Conservation (phyloP, 2,797 vertebrate genomes). For the Manis pentadactyla region DNA sequence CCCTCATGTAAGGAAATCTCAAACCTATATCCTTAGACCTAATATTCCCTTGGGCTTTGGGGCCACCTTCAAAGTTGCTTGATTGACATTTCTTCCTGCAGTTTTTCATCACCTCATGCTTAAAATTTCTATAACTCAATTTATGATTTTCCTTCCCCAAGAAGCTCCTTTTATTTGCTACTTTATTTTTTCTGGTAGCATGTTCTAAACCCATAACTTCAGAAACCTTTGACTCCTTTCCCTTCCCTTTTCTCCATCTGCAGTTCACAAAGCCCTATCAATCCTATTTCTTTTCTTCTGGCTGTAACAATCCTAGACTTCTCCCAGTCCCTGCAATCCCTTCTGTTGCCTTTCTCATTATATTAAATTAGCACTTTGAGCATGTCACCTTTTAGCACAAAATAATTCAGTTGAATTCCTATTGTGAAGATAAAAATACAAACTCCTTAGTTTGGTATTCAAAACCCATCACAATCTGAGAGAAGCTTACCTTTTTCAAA, state of each 20-base stretch:
- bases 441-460: neutral
- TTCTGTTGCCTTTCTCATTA: neutral
- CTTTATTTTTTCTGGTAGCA: neutral
- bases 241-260: neutral
- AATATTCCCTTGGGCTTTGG: neutral
- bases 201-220: constrained; percentile 20
- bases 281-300: neutral
- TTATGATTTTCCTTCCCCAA: neutral
- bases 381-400: neutral
- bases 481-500: neutral
- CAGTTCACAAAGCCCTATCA: neutral
- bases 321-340: neutral
- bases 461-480: neutral
- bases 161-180: neutral
- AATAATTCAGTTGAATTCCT: neutral
- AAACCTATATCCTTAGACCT: neutral
- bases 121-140: neutral
- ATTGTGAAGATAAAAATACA: constrained; percentile 7
- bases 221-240: neutral
- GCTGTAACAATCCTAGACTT: neutral
- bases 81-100: neutral
- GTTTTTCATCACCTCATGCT: constrained; percentile 9
- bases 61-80: neutral
- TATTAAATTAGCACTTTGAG: neutral
- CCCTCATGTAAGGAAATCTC: neutral